Base-by-base conservation (phyloP, 2,888 invertebrate species). In the Chironomus tentans region DNA sequence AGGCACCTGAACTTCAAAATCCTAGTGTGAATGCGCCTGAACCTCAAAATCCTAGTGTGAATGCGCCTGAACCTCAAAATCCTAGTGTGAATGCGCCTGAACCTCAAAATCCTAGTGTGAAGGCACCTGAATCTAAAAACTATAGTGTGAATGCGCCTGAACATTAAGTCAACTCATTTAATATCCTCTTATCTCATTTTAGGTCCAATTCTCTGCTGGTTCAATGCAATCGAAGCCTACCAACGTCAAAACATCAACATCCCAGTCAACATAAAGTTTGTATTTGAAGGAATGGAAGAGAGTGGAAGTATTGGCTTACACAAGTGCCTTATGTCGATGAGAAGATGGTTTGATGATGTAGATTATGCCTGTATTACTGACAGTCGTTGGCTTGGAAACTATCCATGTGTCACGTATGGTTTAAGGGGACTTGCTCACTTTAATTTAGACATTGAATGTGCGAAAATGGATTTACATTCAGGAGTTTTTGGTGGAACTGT, bases 341-440 rank as follows among this genome's bases (percentile, higher is more conserved):
- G 78, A 78, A 10, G 21, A 6, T 22, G 18, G 28, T 56, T 48
- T 47, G 47, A 81, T 28, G 90, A 92, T 79, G 91, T 95, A 0
- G 97, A 98, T 83, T 98, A 90, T 85, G 95, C 97, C n/a, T 98
- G 98, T 83, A 98, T 99, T 81, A 97, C 97, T 22, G 98, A 99
- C 83, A 99, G 98, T 85, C 98, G 98, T 82, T 99, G 98, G 98
- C 85, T 99, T 77, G 98, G 98, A 1, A 97, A 92, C 78, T 97
- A 95, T 82, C 98, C 99, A 0, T 98, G 98, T 82, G 88, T 99
- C 77, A 98, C 98, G 0, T 98, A 98, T 84, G 98, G 98, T 3
- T 87, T 99, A 12, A 88, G 97, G 79, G 98, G 98, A 15, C 88
- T 97, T 77, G 94, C 93, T 81, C 98, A 98, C 84, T 99, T 95